Evolutionary conservation across 1,140 invertebrate genomes (phyloP).

Genomic region (Daktulosphaira vitifoliae): DNA sequence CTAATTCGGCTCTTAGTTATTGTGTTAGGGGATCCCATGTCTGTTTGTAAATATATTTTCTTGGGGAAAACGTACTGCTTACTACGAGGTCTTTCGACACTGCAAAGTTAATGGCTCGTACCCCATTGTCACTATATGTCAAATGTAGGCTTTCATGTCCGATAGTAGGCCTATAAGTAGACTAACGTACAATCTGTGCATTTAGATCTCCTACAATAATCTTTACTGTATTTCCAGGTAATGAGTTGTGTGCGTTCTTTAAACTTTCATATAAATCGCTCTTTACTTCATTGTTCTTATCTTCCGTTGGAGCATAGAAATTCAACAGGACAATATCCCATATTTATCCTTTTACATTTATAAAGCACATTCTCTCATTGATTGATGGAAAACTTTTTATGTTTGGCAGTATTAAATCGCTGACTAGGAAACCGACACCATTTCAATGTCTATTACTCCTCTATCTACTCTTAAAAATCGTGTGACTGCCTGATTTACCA

Average conservation of each 20-base stretch:
- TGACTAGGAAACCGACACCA: background rate
- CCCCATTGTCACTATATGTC: conserved; percentile 35
- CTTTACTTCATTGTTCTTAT: conserved; percentile 34
- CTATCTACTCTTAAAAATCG: background rate
- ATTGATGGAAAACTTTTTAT: background rate
- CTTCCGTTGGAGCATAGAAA: conserved; percentile 34
- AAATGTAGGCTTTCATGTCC: conserved; percentile 41
- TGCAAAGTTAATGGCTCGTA: conserved; percentile 34
- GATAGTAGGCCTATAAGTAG: conserved; percentile 33
- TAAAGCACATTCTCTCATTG: background rate
- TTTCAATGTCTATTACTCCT: background rate
- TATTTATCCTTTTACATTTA: conserved; percentile 28
- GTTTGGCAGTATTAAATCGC: background rate
- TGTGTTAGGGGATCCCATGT: conserved; percentile 22
- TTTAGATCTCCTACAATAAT: conserved; percentile 36
- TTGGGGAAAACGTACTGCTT: conserved; percentile 35
- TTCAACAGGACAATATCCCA: conserved; percentile 31
- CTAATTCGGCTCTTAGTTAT: conserved; percentile 35
- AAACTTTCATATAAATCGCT: conserved; percentile 34
- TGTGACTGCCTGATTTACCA: background rate
- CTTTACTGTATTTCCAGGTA: conserved; percentile 33
- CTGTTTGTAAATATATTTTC: conserved; percentile 37
- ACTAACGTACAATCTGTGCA: conserved; percentile 32
- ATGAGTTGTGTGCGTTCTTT: conserved; percentile 3
- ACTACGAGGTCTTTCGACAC: too few relatives aligned